phyloP scores from a whole-genome alignment of 2,113 vertebrate genomes.

The Plotosus lineatus region DNA sequence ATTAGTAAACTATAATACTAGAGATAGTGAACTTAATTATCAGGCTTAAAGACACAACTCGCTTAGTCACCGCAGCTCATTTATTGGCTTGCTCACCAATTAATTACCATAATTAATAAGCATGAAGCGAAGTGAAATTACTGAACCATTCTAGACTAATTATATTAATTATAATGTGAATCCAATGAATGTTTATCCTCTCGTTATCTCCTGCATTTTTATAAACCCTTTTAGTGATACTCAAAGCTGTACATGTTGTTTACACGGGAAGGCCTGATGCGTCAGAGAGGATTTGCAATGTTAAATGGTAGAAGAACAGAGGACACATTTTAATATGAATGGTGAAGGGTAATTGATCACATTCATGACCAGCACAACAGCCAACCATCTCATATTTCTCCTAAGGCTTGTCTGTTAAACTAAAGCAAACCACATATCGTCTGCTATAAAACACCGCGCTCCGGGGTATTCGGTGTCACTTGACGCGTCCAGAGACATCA shows the following conservation, averaged over 20 bases:
- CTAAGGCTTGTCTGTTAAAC: not conserved
- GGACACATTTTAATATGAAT: constrained; percentile 36
- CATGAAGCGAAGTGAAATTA: constrained; percentile 8
- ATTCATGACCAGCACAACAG: constrained; percentile 32
- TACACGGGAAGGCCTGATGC: not conserved
- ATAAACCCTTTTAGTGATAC: constrained; percentile 23
- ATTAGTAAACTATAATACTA: not conserved
- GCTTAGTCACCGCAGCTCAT: constrained; percentile 2
- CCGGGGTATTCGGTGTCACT: not conserved
- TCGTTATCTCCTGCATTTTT: constrained; percentile 29
- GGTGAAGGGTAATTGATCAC: not conserved
- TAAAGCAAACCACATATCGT: not conserved
- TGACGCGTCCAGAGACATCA: not conserved
- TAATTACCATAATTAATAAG: constrained; percentile 12
- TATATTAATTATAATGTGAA: constrained; percentile 2
- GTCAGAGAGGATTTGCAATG: constrained; percentile 30
- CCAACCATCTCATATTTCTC: not conserved
- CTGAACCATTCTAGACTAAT: constrained; percentile 3
- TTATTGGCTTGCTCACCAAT: constrained; percentile 1
- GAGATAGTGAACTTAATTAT: constrained; percentile 5
- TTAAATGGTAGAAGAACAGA: constrained; percentile 5
- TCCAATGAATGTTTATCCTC: constrained; percentile 21
- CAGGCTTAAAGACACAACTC: not conserved
- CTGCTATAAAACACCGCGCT: too few relatives aligned
- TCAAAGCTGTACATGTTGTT: constrained; percentile 18